Evolutionary conservation across 2,888 invertebrate species (phyloP).

Genomic region (Hypselothyrea guttata): DNA sequence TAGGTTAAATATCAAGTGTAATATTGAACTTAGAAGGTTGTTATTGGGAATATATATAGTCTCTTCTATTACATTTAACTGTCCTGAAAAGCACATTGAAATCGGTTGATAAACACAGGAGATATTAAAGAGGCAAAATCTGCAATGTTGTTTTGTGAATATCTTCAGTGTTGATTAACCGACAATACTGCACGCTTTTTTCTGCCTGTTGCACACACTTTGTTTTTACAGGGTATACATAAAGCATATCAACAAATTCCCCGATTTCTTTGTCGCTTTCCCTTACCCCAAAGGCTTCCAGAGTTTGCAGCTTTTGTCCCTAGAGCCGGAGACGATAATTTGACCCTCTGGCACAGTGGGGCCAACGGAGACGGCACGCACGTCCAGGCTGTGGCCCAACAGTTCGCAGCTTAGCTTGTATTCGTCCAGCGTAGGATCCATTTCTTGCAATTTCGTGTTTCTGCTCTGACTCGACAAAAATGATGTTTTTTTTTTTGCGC

Average conservation of each 20-base stretch:
- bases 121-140: too few species aligned
- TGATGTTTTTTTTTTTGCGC: conserved; percentile 30
- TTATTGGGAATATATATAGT: too few species aligned
- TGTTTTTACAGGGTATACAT: too few species aligned
- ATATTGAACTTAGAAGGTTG: too few species aligned
- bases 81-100: too few species aligned
- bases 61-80: too few species aligned
- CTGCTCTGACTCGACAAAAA: conserved; percentile 38
- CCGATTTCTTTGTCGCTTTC: conserved; percentile 3
- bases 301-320: conserved; percentile 93
- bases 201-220: too few species aligned
- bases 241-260: not conserved
- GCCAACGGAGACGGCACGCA: conserved; percentile 87
- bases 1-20: too few species aligned
- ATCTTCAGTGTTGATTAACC: too few species aligned
- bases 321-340: conserved; percentile 92
- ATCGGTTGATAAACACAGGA: too few species aligned
- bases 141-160: too few species aligned
- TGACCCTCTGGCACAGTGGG: conserved; percentile 84
- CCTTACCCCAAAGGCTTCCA: conserved; percentile 90
- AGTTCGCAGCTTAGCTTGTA: conserved; percentile 92
- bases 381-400: conserved; percentile 92
- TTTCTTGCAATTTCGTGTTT: conserved; percentile 21
- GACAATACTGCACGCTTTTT: too few species aligned
- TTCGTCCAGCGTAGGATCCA: conserved; percentile 80